Base-by-base conservation (phyloP, 53 echinoderm and acorn worm genomes). In the Apostichopus leukothele region DNA sequence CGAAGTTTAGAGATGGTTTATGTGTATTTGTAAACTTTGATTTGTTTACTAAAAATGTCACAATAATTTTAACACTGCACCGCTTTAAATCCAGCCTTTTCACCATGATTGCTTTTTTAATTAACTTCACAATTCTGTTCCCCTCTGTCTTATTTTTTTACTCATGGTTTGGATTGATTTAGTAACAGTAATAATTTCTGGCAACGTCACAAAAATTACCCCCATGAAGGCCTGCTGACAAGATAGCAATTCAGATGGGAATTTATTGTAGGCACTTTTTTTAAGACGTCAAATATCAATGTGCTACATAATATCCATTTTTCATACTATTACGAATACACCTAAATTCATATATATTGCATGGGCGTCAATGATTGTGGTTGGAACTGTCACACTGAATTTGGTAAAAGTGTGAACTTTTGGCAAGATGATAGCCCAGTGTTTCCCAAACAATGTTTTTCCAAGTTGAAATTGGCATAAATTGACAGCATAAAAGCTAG, bases 381-480 rank as follows among this genome's bases (percentile, higher is more conserved):
- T 81, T 81, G n/a, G n/a, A 81, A 81, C 81, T 81, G 81, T 81
- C 81, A 81, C 54, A 81, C 81, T 59, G 20, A 11, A 59, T 81
- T 81, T 59, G 39, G 25, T 81, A 81, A 81, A 81, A 54, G 81
- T 81, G 81, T 81, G 81, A 81, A 81, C 81, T 81, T 54, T 81
- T 81, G 81, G 81, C 81, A 81, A 81, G 81, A 20, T 52, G 81
- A 81, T 81, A 81, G 81, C 81, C 59, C 16, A 22, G 81, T 54
- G 54, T 81, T 81, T 81, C 81, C 81, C 81, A 81, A 81, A 81
- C 81, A 81, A 81, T 81, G 81, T 81, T 81, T 81, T 81, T 54
- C 21, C 54, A n/a, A 59, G 81, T 81, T 81, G 81, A 81, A 81
- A 21, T 54, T 81, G 81, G 81, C 81, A 81, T 81, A 81, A 81